Evolutionary conservation across 1,140 invertebrate genomes (phyloP).

Genomic region (Monochamus saltuarius): DNA sequence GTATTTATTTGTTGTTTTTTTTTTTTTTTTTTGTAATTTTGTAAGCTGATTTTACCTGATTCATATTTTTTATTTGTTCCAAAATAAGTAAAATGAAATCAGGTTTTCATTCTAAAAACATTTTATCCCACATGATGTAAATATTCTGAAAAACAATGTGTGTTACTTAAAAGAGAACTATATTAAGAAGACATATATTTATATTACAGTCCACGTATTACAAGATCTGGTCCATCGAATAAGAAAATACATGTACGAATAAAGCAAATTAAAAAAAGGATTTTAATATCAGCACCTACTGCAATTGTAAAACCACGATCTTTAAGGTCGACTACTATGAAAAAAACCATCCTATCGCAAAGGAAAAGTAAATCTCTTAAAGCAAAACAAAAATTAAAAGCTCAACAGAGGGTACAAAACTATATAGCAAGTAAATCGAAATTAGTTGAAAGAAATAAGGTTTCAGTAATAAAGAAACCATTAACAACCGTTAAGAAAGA

Average conservation of each 20-base stretch:
- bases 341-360: constrained; percentile 31
- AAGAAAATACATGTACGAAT: constrained; percentile 23
- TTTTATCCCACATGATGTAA: no score
- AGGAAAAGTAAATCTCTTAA: constrained; percentile 21
- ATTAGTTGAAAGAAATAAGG: neutral
- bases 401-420: constrained; percentile 9
- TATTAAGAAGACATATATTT: neutral
- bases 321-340: constrained; percentile 36
- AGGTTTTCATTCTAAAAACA: neutral
- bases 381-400: constrained; percentile 22
- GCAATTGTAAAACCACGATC: constrained; percentile 33
- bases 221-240: constrained; percentile 28
- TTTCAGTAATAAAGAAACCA: constrained; percentile 1
- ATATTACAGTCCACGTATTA: constrained; percentile 27
- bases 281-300: constrained; percentile 28
- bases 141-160: constrained; percentile 4
- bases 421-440: neutral
- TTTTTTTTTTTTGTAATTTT: no score
- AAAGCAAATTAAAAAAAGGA: constrained; percentile 38
- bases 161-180: neutral
- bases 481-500: constrained; percentile 2
- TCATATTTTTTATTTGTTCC: no score
- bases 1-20: no score
- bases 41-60: no score
- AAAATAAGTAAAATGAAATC: no score